phyloP scores from a whole-genome alignment of 92 coral and sea anemone species.

The Epizoanthus scotinus region DNA sequence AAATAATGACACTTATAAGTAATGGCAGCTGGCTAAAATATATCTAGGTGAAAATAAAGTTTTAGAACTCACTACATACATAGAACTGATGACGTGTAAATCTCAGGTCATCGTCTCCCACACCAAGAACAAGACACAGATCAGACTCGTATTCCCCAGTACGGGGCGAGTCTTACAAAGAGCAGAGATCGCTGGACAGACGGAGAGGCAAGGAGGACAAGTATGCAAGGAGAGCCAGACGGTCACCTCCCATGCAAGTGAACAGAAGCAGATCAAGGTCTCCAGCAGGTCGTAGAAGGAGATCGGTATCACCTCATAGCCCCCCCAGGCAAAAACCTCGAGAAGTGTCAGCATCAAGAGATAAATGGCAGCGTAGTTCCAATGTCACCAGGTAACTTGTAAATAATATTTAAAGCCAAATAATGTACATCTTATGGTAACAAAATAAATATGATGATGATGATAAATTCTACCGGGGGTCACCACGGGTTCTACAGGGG shows the following conservation, averaged over 20 bases:
- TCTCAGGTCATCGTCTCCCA: conserved; percentile 41
- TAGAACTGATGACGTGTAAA: too few relatives aligned
- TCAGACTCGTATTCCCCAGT: conserved; percentile 21
- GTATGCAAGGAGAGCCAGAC: conserved; percentile 24
- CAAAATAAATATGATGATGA: too few relatives aligned
- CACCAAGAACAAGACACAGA: conserved; percentile 33
- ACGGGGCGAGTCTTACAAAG: neutral
- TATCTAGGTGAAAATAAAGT: too few relatives aligned
- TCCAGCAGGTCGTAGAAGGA: conserved; percentile 32
- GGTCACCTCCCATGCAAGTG: neutral
- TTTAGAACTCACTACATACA: too few relatives aligned
- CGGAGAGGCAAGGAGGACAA: neutral
- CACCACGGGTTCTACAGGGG: too few relatives aligned
- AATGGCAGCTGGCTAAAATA: too few relatives aligned
- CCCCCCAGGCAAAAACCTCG: conserved; percentile 41
- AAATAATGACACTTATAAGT: too few relatives aligned
- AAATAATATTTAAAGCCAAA: neutral
- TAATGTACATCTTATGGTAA: too few relatives aligned
- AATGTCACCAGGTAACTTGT: conserved; percentile 73
- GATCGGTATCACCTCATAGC: conserved; percentile 49
- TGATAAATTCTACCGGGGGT: too few relatives aligned
- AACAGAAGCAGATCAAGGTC: conserved; percentile 31
- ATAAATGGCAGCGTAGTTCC: conserved; percentile 54
- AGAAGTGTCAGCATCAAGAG: neutral
- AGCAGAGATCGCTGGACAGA: conserved; percentile 22